Conservation (phyloP, 2,113 vertebrate genomes). For the Cyanoliseus patagonus region DNA sequence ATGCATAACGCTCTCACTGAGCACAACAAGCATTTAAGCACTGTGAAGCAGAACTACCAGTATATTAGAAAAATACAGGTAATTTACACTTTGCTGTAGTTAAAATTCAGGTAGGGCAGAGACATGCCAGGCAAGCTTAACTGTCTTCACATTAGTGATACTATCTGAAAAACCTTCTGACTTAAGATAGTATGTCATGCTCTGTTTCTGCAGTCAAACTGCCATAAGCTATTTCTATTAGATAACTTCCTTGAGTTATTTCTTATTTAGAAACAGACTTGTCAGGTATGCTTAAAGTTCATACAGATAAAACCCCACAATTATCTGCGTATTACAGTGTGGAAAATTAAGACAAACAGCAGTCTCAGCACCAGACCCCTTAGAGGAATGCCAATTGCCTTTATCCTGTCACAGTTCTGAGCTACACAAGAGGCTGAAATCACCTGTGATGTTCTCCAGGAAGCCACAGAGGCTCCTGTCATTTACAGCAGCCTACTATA, state of each 20-base stretch:
- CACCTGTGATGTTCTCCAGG: not conserved
- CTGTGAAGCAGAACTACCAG: not conserved
- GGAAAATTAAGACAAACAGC: not conserved
- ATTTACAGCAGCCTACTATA: not conserved
- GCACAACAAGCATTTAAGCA: not conserved
- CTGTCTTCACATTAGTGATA: not conserved
- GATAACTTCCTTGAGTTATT: not conserved
- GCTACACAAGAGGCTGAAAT: not conserved
- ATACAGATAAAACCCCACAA: not conserved
- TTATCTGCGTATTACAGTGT: not conserved
- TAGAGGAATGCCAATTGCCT: not conserved
- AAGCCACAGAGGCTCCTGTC: not conserved
- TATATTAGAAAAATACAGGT: not conserved
- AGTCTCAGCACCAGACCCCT: not conserved
- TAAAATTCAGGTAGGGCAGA: not conserved
- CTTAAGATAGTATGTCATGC: not conserved
- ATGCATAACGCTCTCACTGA: not conserved
- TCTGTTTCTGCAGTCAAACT: not conserved
- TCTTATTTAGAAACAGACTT: not conserved
- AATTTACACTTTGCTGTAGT: not conserved
- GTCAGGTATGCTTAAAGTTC: not conserved
- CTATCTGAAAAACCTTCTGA: not conserved
- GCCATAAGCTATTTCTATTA: not conserved
- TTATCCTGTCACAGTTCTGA: not conserved
- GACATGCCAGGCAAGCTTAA: not conserved